A percentile compares a stretch with the other conserved stretches of the same genome.
These are phyloP conservation scores for Varanus komodoensis DNA, from an alignment of 2,113 vertebrate species.

Conservation along the genomic window DNA sequence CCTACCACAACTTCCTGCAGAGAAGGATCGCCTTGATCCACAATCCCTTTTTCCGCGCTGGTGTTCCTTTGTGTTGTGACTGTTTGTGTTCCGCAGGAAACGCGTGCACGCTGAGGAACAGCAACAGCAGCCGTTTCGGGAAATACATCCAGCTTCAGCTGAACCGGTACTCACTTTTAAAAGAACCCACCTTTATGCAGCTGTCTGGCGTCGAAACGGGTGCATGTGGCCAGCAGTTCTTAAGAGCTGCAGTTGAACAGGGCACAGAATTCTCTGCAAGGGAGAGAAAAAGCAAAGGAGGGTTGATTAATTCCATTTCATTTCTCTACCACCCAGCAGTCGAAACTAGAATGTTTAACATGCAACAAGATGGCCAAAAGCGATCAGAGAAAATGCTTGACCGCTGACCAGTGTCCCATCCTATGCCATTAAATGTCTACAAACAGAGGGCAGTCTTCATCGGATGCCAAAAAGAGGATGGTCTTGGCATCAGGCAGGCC, in stretches of 20 bases:
- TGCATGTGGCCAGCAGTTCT: not conserved
- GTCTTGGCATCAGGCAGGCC: no score
- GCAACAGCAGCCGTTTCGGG: slow-evolving; percentile 97
- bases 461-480: no score
- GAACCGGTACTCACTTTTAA: slow-evolving; percentile 81
- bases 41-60: not conserved
- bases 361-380: no score
- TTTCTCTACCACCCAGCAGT: no score
- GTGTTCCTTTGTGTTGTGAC: not conserved
- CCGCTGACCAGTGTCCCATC: no score
- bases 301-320: no score
- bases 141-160: slow-evolving; percentile 98
- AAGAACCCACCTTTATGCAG: no score
- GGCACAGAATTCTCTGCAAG: not conserved
- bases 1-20: slow-evolving; percentile 7
- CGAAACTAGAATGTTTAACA: no score
- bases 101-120: slow-evolving; percentile 91
- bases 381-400: no score
- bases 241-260: not conserved
- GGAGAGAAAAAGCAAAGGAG: not conserved
- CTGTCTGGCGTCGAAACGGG: not conserved
- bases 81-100: slow-evolving; percentile 83
- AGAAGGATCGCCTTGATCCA: slow-evolving; percentile 16
- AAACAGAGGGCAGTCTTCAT: no score
- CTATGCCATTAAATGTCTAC: no score